phyloP scores from a whole-genome alignment of 2,888 invertebrate species.

The Oscheius sp. region DNA sequence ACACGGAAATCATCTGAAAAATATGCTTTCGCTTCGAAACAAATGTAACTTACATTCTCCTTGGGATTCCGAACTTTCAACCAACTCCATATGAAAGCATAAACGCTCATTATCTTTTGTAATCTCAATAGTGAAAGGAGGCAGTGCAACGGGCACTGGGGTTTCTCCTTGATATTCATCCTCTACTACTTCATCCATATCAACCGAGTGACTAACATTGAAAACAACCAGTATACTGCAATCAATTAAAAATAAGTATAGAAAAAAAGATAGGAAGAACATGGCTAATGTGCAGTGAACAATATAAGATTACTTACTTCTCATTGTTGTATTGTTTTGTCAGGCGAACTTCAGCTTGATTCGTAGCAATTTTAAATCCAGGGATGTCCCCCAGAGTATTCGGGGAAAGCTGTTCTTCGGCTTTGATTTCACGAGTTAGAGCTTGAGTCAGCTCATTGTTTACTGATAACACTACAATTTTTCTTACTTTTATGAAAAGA shows the following conservation, averaged over 20 bases:
- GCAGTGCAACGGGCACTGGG: slow-evolving; percentile 80
- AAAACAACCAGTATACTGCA: slow-evolving; percentile 84
- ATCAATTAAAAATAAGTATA: slow-evolving; percentile 7
- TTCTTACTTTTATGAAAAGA: not conserved
- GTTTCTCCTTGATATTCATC: slow-evolving; percentile 49
- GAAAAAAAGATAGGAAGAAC: not conserved
- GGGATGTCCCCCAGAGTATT: slow-evolving; percentile 78
- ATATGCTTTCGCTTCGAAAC: not conserved
- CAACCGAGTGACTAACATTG: slow-evolving; percentile 94
- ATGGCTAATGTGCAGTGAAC: not conserved
- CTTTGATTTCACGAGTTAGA: slow-evolving; percentile 90
- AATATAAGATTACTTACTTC: slow-evolving; percentile 75
- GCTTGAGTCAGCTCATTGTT: slow-evolving; percentile 83
- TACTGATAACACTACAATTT: slow-evolving; percentile 50
- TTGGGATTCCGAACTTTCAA: slow-evolving; percentile 68
- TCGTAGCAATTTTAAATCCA: slow-evolving; percentile 84
- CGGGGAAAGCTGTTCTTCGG: slow-evolving; percentile 79
- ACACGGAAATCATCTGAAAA: slow-evolving; percentile 91
- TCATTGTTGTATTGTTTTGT: slow-evolving; percentile 77
- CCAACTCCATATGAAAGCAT: slow-evolving; percentile 69
- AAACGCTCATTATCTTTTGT: slow-evolving; percentile 80
- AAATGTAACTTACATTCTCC: slow-evolving; percentile 72
- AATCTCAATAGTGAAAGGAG: slow-evolving; percentile 90
- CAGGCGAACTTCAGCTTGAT: slow-evolving; percentile 88
- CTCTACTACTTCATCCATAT: slow-evolving; percentile 79